Base-by-base conservation (phyloP, 2,797 vertebrate species). In the Premnoplex brunnescens region DNA sequence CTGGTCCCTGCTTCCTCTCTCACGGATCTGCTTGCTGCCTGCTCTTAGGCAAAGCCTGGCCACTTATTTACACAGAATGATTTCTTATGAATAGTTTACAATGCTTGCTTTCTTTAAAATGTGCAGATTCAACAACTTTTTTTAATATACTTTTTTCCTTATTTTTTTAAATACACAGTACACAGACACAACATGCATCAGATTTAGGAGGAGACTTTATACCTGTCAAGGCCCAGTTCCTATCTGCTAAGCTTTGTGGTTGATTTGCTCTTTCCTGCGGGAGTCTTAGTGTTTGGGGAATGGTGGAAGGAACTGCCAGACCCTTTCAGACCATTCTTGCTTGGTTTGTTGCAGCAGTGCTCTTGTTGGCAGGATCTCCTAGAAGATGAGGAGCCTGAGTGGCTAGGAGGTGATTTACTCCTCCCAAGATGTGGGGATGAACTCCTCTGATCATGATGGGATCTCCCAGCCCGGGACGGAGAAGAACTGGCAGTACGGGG, bases 241-340 rank as follows among this genome's bases (percentile, higher is more conserved):
- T 99, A 99, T 99, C 99, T 99, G 98, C 99, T 99, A 97, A 99
- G 98, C 97, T 99, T 99, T 98, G 97, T 98, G 95, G 98, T 98
- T 96, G 99, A 99, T 98, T 99, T 99, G 93, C 98, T 98, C 97
- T 99, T 99, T 69, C 98, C 98, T 95, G 97, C 97, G 72, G 98
- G 98, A 58, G 98, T 98, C 98, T 99, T 99, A 93, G 98, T 96
- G 89, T 98, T 97, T 74, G 97, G 93, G 1, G 98, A 97, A 91
- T 99, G 98, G 52, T 98, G 98, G 91, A 97, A 97, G 83, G 98
- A 97, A 92, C 96, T 96, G 93, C 97, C 80, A 52, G 98, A 97
- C 91, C 98, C 98, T 94, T 98, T 98, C 51, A 97, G 96, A 85
- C 97, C 71, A 71, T 98, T 98, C 94, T 98, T 98, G 95, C 98